A percentile compares a stretch with the other conserved stretches of the same genome.
phyloP scores from a whole-genome alignment of 2,888 invertebrate genomes.

The Cerastis rubricosa region DNA sequence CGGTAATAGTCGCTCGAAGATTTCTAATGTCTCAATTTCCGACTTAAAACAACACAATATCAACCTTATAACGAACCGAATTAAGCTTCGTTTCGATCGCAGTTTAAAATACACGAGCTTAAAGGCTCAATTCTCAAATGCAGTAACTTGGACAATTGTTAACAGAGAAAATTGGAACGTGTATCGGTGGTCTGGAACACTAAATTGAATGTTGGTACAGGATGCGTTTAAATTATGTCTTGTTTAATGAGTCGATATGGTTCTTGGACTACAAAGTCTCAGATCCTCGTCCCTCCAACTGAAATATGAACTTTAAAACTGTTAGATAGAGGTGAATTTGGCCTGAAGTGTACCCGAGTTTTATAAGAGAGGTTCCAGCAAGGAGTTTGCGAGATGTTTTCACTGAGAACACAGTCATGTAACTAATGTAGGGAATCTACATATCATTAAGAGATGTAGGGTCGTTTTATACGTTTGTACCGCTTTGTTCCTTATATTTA shows the following conservation, averaged over 20 bases:
- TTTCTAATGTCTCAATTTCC: conserved; percentile 91
- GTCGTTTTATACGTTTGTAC: conserved; percentile 88
- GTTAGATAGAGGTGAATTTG: conserved; percentile 62
- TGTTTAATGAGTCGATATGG: conserved; percentile 89
- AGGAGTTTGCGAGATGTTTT: conserved; percentile 87
- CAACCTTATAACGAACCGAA: conserved; percentile 67
- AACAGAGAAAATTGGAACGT: conserved; percentile 72
- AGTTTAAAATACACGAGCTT: conserved; percentile 78
- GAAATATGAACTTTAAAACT: conserved; percentile 54
- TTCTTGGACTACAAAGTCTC: conserved; percentile 62
- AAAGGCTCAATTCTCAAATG: conserved; percentile 70
- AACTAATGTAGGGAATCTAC: conserved; percentile 90
- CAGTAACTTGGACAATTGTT: conserved; percentile 65
- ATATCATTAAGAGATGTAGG: conserved; percentile 91
- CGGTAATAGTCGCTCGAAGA: conserved; percentile 88
- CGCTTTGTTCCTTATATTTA: conserved; percentile 90
- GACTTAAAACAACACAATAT: conserved; percentile 64
- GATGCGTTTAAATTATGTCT: conserved; percentile 89
- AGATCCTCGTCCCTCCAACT: conserved; percentile 42
- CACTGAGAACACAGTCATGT: conserved; percentile 90
- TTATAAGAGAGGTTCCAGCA: conserved; percentile 58
- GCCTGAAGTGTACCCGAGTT: conserved; percentile 52
- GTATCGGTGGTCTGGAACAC: conserved; percentile 68
- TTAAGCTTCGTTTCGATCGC: conserved; percentile 70
- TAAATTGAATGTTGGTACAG: conserved; percentile 71